Evolutionary conservation across 2,797 vertebrate species (phyloP).

Genomic region (Falco naumanni): DNA sequence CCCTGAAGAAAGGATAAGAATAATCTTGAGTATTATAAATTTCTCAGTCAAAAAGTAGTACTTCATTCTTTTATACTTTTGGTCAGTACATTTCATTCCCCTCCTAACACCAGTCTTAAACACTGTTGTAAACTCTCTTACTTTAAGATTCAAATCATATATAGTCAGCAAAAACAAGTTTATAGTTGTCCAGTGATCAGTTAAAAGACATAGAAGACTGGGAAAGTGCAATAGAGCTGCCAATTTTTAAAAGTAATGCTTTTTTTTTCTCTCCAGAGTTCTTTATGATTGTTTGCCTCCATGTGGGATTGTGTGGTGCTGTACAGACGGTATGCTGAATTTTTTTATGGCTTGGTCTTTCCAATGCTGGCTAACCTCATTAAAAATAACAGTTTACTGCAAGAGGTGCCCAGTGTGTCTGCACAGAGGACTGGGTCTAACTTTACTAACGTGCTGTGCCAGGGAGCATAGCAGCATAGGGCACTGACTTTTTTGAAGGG

Average conservation of each 20-base stretch:
- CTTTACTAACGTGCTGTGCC: not conserved
- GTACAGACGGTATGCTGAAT: not conserved
- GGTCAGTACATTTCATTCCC: not conserved
- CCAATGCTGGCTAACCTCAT: not conserved
- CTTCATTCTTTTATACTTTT: not conserved
- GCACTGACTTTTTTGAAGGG: not conserved
- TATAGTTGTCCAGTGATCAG: not conserved
- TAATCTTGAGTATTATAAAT: not conserved
- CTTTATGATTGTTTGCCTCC: not conserved
- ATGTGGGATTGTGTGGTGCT: not conserved
- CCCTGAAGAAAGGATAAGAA: not conserved
- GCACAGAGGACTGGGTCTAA: not conserved
- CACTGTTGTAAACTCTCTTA: not conserved
- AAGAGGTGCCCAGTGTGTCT: not conserved
- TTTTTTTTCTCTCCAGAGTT: not conserved
- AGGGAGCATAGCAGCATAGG: not conserved
- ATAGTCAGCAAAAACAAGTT: not conserved
- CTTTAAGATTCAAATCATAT: not conserved
- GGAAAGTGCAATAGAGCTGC: not conserved
- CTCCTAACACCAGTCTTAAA: not conserved
- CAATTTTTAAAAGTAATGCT: not conserved
- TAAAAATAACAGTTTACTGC: not conserved
- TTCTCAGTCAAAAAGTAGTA: not conserved
- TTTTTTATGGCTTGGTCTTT: not conserved
- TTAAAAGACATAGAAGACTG: not conserved